Evolutionary conservation across 2,113 vertebrate genomes (phyloP), one percentile per base, ranked within the genome.

Genomic region (Lophius piscatorius): DNA sequence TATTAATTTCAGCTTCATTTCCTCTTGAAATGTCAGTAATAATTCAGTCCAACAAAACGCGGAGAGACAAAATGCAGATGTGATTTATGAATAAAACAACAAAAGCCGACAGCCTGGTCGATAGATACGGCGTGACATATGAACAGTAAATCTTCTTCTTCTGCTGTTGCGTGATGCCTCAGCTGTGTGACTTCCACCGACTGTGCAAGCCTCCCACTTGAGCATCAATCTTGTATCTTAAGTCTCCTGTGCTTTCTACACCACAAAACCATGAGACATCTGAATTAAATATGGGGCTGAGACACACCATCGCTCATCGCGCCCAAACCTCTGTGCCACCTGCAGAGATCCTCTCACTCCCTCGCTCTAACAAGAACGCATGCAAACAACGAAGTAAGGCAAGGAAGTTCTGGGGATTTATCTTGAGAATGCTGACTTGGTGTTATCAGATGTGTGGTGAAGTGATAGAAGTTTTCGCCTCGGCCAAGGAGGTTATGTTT

Each of bases 281-380:
- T 85, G 76, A 87, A 85, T 88, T 80, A 84, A 76, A 87, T 65
- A 83, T 75, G 83, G 63, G 59, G 54, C 61, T 10, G 3, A 73
- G 78, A 83, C 76, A 70, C 58, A 26, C 57, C 76, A 74, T 85
- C 67, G 55, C 74, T 87, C 84, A 77, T 56, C 21, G 23, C 55
- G 76, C 61, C 65, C 57, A 71, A 74, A 61, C 52, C 44, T 68
- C 65, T 45, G 54, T 47, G 13, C 84, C 69, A 74, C 82, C 64
- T 67, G 70, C 66, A 46, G 74, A 75, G 80, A 74, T 42, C 49
- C 60, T 69, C 41, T 3, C 29, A 42, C 35, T 54, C 34, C 2
- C 42, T 62, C 38, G 33, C 42, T 38, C 59, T 67, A 69, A 72
- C 58, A 59, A 60, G 62, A 59, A 61, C 11, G 20, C 2, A 51